Evolutionary conservation across 2,113 vertebrate species (phyloP), one percentile per base, ranked within the genome.

Genomic region (Corynorhinus townsendii): DNA sequence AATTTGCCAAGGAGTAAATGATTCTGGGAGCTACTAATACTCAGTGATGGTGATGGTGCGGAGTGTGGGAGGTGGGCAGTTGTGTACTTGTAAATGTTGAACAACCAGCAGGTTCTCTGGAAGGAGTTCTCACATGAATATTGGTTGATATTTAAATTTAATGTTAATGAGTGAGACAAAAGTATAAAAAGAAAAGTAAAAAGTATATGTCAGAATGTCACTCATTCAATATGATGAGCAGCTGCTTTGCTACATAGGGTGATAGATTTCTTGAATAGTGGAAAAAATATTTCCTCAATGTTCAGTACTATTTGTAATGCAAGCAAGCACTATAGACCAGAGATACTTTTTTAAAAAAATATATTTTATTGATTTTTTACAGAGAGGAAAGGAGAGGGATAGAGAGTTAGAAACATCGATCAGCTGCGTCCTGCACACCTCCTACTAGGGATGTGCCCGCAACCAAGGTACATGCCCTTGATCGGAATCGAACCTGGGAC

Each of bases 281-380:
- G 10, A 85, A 33, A 3, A 82, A 89, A 43, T 86, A 62, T 54
- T 64, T 89, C 9, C 10, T 91, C 24, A 22, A 8, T 75, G 6
- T 47, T 93, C 73, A 69, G 4, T 24, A 68, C 35, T 73, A n/a
- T 68, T 89, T 7, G 77, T 47, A 69, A 71, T 14, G 8, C 68
- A 91, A 40, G 8, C 68, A 91, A 40, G 12, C 11, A 85, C 20
- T 69, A 64, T 40, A 73, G 8, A 86, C 4, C 73, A 22, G 22
- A 45, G 10, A 75, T 1, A 38, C 15, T 81, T 85, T 96, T 89
- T 96, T 38, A 75, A 91, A 87, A n/a, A n/a, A n/a, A n/a, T n/a
- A n/a, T n/a, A n/a, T n/a, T n/a, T n/a, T n/a, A n/a, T n/a, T n/a
- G n/a, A n/a, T n/a, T n/a, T n/a, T n/a, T n/a, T n/a, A n/a, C n/a